A percentile compares a stretch with the other conserved stretches of the same genome.
phyloP scores from a whole-genome alignment of 2,888 invertebrate genomes.

The Minunthozetes semirufus region DNA sequence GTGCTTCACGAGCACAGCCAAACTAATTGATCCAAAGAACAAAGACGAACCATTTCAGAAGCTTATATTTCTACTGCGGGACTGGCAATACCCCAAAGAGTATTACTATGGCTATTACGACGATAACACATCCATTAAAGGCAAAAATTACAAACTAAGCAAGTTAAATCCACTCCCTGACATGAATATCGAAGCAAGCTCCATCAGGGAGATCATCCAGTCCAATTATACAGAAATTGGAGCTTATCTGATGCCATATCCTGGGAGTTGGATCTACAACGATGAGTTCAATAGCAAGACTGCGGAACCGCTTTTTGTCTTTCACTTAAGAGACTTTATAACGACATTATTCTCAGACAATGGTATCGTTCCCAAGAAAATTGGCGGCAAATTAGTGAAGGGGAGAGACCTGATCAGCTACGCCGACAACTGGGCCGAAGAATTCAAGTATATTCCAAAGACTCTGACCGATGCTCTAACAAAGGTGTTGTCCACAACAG shows the following conservation, averaged over 20 bases:
- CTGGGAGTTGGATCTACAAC: conserved; percentile 55
- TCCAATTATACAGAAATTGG: conserved; percentile 91
- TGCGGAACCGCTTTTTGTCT: too few species aligned
- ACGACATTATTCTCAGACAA: too few species aligned
- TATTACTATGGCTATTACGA: conserved; percentile 6
- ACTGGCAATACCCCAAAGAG: conserved; percentile 47
- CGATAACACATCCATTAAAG: background rate
- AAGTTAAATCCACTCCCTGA: conserved; percentile 56
- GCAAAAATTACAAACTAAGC: background rate
- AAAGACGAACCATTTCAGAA: conserved; percentile 42
- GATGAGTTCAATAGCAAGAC: too few species aligned
- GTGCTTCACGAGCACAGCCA: conserved; percentile 39
- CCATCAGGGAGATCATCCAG: conserved; percentile 80
- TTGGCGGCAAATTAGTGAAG: too few species aligned
- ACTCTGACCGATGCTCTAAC: too few species aligned
- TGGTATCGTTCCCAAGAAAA: too few species aligned
- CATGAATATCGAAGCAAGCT: conserved; percentile 91
- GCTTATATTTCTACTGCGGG: conserved; percentile 42
- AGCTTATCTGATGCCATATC: conserved; percentile 97
- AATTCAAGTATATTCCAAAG: too few species aligned
- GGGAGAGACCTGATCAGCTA: too few species aligned
- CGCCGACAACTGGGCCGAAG: too few species aligned
- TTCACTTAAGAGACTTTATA: too few species aligned
- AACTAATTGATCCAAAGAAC: conserved; percentile 34
- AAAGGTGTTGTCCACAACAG: too few species aligned